Evolutionary conservation across 2,113 vertebrate genomes (phyloP).

Genomic region (Prionailurus viverrinus): DNA sequence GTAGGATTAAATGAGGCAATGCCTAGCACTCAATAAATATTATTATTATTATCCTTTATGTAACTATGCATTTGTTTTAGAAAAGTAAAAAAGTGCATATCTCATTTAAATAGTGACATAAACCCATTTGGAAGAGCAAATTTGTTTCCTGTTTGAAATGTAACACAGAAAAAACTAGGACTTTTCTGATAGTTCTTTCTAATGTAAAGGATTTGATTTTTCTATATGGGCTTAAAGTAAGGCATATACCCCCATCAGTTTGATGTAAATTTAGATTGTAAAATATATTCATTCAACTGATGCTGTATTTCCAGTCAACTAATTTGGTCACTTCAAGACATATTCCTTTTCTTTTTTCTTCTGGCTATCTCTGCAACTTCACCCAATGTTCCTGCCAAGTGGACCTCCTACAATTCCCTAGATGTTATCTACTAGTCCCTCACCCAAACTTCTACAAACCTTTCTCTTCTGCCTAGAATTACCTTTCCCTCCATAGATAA

Average conservation of each 20-base stretch:
- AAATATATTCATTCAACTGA: not conserved
- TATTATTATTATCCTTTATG: not conserved
- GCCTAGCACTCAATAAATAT: not conserved
- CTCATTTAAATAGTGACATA: not conserved
- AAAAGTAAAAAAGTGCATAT: not conserved
- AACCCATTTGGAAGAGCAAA: not conserved
- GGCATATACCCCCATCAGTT: not conserved
- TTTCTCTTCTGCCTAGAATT: not conserved
- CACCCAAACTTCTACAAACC: not conserved
- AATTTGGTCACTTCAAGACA: not conserved
- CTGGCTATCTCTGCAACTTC: conserved; percentile 1
- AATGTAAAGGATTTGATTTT: conserved; percentile 35
- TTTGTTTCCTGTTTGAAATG: not conserved
- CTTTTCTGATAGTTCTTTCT: conserved; percentile 25
- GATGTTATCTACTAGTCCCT: not conserved
- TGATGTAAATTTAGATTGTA: conserved; percentile 18
- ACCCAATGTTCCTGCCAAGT: not conserved
- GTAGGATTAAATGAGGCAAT: not conserved
- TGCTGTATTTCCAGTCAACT: not conserved
- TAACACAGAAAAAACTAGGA: not conserved
- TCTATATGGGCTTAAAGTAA: not conserved
- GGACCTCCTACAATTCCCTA: not conserved
- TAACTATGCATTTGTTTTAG: not conserved
- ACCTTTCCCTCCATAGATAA: not conserved
- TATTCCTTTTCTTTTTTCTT: not conserved